Evolutionary conservation across 2,797 vertebrate species (phyloP).

Genomic region (Coluber constrictor): DNA sequence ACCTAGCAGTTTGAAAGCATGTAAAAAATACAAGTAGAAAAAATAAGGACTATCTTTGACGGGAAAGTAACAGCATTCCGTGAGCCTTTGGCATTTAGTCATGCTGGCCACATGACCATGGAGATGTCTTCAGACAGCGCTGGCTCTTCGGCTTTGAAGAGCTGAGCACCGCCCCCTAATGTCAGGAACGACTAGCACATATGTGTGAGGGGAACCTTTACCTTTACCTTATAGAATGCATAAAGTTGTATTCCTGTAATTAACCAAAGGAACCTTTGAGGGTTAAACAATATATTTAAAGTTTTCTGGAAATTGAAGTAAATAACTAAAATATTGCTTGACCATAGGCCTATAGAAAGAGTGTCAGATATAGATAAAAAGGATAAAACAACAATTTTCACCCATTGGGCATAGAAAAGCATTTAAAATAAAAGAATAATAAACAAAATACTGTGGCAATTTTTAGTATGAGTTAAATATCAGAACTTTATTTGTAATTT

Average conservation of each 20-base stretch:
- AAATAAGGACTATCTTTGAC: too few species aligned
- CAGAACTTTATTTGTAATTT: neutral
- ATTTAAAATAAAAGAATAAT: neutral
- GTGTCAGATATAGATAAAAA: neutral
- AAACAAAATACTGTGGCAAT: neutral
- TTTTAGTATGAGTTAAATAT: neutral
- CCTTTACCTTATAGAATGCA: neutral
- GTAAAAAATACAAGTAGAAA: too few species aligned
- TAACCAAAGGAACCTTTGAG: neutral
- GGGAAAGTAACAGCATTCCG: too few species aligned
- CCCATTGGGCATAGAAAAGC: neutral
- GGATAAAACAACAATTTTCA: neutral
- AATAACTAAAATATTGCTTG: neutral
- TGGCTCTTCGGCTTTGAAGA: too few species aligned
- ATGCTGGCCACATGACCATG: too few species aligned
- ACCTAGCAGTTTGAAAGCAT: too few species aligned
- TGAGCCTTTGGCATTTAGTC: too few species aligned
- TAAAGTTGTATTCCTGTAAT: neutral
- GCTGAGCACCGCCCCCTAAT: too few species aligned
- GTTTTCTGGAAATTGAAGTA: neutral
- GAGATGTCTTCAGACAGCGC: too few species aligned
- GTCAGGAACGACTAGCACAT: too few species aligned
- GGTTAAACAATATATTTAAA: neutral
- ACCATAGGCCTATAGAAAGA: neutral
- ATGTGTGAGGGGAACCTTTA: too few species aligned